Conservation (phyloP, 1,140 invertebrate genomes). For the Brachionus plicatilis region DNA sequence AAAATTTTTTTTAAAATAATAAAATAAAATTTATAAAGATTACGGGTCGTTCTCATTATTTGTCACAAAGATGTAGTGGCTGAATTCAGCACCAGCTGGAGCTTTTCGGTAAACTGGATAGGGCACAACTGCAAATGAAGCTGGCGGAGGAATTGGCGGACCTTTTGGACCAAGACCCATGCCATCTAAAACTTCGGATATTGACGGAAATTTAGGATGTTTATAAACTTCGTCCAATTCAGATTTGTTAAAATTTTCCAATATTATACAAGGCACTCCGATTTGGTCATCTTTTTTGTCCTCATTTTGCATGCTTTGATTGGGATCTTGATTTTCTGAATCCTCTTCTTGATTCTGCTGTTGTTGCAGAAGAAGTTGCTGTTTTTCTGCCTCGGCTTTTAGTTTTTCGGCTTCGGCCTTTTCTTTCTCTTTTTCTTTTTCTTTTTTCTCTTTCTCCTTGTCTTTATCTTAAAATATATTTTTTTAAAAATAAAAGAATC, state of each 20-base stretch:
- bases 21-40: not conserved
- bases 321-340: not conserved
- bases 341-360: not conserved
- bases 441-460: conserved; percentile 2
- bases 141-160: conserved; percentile 54
- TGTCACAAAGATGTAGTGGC: conserved; percentile 53
- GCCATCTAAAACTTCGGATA: conserved; percentile 52
- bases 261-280: conserved; percentile 25
- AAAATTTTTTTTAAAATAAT: not conserved
- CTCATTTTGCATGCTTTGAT: not conserved
- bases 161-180: conserved; percentile 53
- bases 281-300: not conserved
- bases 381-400: not conserved
- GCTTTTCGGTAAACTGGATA: conserved; percentile 53
- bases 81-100: conserved; percentile 45
- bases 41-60: conserved; percentile 45
- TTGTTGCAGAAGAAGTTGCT: not conserved
- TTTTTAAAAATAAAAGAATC: not conserved
- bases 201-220: conserved; percentile 16
- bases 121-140: conserved; percentile 52
- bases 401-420: conserved; percentile 19
- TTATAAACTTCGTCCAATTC: conserved; percentile 13
- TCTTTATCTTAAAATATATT: conserved; percentile 3
- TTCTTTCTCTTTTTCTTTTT: conserved; percentile 20
- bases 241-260: conserved; percentile 24